phyloP scores from a whole-genome alignment of 2,888 invertebrate species.

The Phymatocera aterrima region DNA sequence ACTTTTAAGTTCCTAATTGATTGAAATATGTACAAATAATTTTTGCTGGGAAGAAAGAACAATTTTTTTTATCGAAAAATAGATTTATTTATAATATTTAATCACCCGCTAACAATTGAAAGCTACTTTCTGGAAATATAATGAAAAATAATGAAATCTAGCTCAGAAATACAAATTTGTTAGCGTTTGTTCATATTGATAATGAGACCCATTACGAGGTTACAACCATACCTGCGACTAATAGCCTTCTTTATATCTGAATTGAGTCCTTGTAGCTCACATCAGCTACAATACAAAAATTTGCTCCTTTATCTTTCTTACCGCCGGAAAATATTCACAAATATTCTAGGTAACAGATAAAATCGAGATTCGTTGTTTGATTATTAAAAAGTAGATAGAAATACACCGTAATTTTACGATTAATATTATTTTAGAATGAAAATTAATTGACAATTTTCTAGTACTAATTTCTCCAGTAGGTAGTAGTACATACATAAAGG shows the following conservation, averaged over 20 bases:
- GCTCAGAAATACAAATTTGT: not conserved
- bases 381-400: not conserved
- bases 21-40: not conserved
- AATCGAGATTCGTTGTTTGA: not conserved
- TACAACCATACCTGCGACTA: not conserved
- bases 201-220: not conserved
- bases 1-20: not conserved
- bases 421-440: not conserved
- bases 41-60: not conserved
- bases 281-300: not conserved
- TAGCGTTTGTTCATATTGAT: too few relatives aligned
- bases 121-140: too few relatives aligned
- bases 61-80: conserved; percentile 9
- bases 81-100: conserved; percentile 1
- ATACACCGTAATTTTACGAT: not conserved
- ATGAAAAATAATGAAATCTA: too few relatives aligned
- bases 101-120: not conserved
- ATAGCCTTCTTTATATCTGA: not conserved
- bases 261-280: not conserved
- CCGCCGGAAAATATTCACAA: not conserved
- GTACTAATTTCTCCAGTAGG: not conserved
- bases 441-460: not conserved
- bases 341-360: not conserved
- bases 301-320: not conserved
- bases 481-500: not conserved